A percentile compares a stretch with the other conserved stretches of the same genome.
Evolutionary conservation across 2,888 invertebrate species (phyloP).

Genomic region (Sminthurinus aureus): DNA sequence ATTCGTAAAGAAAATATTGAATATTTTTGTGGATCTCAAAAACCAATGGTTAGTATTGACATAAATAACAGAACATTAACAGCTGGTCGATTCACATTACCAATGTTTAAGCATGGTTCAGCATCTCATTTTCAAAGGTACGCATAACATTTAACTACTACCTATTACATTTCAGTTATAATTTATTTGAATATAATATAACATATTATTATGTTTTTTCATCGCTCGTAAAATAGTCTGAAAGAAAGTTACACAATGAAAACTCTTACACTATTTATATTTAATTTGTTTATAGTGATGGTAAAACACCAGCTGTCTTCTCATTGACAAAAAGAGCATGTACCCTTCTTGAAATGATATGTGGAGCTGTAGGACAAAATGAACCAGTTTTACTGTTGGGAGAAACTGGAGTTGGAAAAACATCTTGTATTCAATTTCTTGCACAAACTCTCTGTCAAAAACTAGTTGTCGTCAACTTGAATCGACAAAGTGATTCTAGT

Average conservation of each 20-base stretch:
- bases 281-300: conserved; percentile 37
- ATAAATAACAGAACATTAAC: conserved; percentile 69
- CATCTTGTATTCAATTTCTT: conserved; percentile 90
- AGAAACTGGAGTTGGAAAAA: conserved; percentile 99
- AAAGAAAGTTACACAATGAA: background rate
- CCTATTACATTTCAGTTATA: no score
- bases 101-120: conserved; percentile 37
- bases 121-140: background rate
- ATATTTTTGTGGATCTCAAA: conserved; percentile 79
- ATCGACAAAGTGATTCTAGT: conserved; percentile 96
- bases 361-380: conserved; percentile 79
- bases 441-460: conserved; percentile 84
- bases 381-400: conserved; percentile 96
- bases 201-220: background rate
- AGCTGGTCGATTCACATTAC: conserved; percentile 72
- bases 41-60: conserved; percentile 68
- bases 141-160: background rate
- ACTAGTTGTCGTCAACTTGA: conserved; percentile 96
- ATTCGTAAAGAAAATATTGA: conserved; percentile 82
- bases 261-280: background rate
- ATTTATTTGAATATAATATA: background rate
- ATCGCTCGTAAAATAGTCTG: background rate
- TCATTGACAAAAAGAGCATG: conserved; percentile 84
- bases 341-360: conserved; percentile 85
- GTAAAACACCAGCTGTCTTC: conserved; percentile 64